Evolutionary conservation across 2,113 vertebrate genomes (phyloP), one percentile per base, ranked within the genome.

Genomic region (Syrmaticus mikado): DNA sequence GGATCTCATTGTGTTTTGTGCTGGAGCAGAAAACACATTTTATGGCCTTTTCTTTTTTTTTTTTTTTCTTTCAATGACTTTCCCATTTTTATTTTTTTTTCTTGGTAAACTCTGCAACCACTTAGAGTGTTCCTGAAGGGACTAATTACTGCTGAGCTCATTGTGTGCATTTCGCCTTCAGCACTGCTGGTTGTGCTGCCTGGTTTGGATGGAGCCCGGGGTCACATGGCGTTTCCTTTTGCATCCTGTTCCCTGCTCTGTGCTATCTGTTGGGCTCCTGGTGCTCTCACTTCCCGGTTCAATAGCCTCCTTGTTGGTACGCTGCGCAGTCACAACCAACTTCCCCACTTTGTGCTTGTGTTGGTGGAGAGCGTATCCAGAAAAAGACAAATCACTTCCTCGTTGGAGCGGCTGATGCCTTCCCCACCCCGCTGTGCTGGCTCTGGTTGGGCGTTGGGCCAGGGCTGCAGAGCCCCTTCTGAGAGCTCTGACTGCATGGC

Each of bases 381-480:
- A 30, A 78, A 72, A 73, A 92, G 95, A 94, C 95, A 95, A 93
- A 94, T 95, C 77, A 1, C 93, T 96, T 97, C 91, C 96, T 96
- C 92, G 79, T 95, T 94, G 89, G 93, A 95, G 82, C 94, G 94
- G 95, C 94, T 83, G 92, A 55, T 82, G 80, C 88, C 92, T 93
- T 66, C 62, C 88, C 73, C 46, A 57, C 21, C 85, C 72, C 85
- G 80, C 32, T 18, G 57, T 13, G 4, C 74, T 96, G 95, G 93
- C 88, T 92, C 79, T 28, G 83, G 83, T 84, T 96, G 86, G 21
- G 62, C 48, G 52, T 93, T 36, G 91, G 96, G 89, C 77, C 65
- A 38, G 89, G 67, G 32, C 92, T 41, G 60, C 1, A 1, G 16
- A 93, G 79, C 82, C 38, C 46, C 76, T 62, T 0, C 50, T 87